phyloP scores from a whole-genome alignment of 2,888 invertebrate species.

The Sinohyriopsis cumingii region DNA sequence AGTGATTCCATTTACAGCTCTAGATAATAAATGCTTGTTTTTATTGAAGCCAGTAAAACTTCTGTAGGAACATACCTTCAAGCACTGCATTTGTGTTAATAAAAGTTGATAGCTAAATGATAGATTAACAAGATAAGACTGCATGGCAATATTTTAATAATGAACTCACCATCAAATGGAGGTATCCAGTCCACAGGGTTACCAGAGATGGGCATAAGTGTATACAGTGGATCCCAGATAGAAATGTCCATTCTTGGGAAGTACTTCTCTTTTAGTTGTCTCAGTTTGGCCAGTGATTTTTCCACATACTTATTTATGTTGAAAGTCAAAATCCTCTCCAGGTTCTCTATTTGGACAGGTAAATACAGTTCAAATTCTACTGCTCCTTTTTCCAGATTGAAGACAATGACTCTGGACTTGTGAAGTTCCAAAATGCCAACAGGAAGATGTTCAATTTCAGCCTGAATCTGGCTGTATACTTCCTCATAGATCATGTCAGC shows the following conservation, averaged over 20 bases:
- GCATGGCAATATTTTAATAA: too few species aligned
- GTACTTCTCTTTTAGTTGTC: conserved; percentile 33
- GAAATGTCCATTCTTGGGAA: conserved; percentile 66
- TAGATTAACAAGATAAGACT: too few species aligned
- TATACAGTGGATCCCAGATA: conserved; percentile 85
- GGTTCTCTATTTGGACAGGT: conserved; percentile 52
- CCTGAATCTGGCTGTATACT: conserved; percentile 35
- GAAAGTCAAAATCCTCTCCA: conserved; percentile 48
- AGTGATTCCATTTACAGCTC: neutral
- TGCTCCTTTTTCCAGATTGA: conserved; percentile 63
- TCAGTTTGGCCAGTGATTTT: conserved; percentile 8
- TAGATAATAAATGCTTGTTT: too few species aligned
- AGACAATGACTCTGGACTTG: conserved; percentile 58
- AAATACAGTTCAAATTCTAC: conserved; percentile 62
- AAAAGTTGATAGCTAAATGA: neutral
- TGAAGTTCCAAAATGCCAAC: conserved; percentile 54
- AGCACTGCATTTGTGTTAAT: neutral
- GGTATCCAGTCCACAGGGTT: conserved; percentile 85
- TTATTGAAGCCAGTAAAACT: too few species aligned
- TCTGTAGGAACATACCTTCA: too few species aligned
- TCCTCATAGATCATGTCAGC: conserved; percentile 33
- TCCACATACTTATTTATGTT: conserved; percentile 33
- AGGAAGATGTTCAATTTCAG: conserved; percentile 44
- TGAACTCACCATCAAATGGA: conserved; percentile 84
- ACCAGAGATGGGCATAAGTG: conserved; percentile 80